Conservation (phyloP, 1,140 invertebrate species). For the Trichonephila clavata region DNA sequence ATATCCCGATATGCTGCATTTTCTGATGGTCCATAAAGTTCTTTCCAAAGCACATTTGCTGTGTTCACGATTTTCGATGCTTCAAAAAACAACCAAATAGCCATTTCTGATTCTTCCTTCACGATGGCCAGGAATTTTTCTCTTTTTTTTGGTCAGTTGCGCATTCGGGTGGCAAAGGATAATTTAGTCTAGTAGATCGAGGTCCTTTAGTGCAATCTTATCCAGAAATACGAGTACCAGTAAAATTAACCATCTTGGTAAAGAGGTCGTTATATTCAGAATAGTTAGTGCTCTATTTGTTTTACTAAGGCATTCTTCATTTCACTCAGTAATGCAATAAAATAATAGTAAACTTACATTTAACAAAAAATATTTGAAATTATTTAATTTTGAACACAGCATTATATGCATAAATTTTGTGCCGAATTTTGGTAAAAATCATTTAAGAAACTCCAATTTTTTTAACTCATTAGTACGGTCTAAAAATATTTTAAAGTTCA, state of each 20-base stretch:
- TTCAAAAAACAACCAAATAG: conserved; percentile 18
- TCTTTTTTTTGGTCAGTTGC: not conserved
- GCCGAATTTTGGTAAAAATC: too few species aligned
- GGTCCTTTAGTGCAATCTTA: not conserved
- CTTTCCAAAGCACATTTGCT: not conserved
- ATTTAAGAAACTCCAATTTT: too few species aligned
- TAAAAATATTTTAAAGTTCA: too few species aligned
- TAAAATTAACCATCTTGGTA: not conserved
- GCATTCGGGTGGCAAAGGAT: conserved; percentile 1
- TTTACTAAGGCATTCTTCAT: too few species aligned
- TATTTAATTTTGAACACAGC: too few species aligned
- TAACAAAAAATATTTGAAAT: too few species aligned
- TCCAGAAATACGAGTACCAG: not conserved
- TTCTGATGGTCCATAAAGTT: not conserved
- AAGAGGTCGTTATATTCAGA: too few species aligned
- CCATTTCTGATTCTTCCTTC: not conserved
- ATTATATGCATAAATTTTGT: too few species aligned
- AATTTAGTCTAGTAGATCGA: not conserved
- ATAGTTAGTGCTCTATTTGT: too few species aligned
- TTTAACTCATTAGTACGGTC: too few species aligned
- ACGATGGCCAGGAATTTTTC: not conserved
- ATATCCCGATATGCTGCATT: not conserved
- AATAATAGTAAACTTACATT: too few species aligned
- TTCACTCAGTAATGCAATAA: too few species aligned
- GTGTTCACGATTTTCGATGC: conserved; percentile 2